phyloP scores from a whole-genome alignment of 2,888 invertebrate genomes.

The Trichogramma dendrolimi region DNA sequence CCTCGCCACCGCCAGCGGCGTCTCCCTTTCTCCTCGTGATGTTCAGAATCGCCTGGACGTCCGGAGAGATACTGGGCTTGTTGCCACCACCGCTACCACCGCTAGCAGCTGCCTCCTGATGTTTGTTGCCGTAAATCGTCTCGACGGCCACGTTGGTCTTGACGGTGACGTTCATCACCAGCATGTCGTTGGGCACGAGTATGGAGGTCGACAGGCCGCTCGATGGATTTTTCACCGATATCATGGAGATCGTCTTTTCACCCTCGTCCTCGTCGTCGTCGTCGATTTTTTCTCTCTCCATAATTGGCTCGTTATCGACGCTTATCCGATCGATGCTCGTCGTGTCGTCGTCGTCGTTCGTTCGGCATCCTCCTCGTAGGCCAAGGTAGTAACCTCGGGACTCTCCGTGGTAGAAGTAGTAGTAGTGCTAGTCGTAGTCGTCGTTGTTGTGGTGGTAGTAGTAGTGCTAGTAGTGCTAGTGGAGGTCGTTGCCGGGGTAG shows the following conservation, averaged over 20 bases:
- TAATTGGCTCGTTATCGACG: neutral
- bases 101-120: no score
- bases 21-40: slow-evolving; percentile 54
- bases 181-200: slow-evolving; percentile 55
- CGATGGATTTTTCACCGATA: slow-evolving; percentile 31
- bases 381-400: slow-evolving; percentile 2
- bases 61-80: slow-evolving; percentile 49
- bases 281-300: no score
- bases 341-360: neutral
- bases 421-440: slow-evolving; percentile 25
- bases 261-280: slow-evolving; percentile 13
- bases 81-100: slow-evolving; percentile 47
- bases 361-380: slow-evolving; percentile 1
- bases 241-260: neutral
- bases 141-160: slow-evolving; percentile 48
- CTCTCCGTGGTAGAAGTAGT: slow-evolving; percentile 19
- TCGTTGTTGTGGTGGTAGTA: slow-evolving; percentile 28
- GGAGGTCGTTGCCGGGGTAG: no score
- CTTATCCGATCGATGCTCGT: neutral
- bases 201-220: slow-evolving; percentile 39
- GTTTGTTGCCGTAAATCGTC: slow-evolving; percentile 54
- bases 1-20: slow-evolving; percentile 50
- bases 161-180: slow-evolving; percentile 59
- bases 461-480: neutral
- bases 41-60: slow-evolving; percentile 54